Evolutionary conservation across 2,888 invertebrate genomes (phyloP).

Genomic region (Macaria liturata): DNA sequence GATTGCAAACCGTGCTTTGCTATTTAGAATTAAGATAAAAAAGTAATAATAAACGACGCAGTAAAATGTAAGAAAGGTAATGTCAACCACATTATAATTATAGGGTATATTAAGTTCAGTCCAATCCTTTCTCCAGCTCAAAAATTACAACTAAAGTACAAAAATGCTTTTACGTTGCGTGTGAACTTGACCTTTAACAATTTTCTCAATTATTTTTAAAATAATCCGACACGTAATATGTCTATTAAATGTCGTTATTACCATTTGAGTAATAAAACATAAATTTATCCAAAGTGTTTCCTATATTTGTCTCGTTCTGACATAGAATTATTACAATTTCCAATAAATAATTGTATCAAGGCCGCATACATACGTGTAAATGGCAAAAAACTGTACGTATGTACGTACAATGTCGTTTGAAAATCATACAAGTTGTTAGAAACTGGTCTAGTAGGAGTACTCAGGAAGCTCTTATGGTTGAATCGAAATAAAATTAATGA

Average conservation of each 20-base stretch:
- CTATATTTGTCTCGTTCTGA: conserved; percentile 51
- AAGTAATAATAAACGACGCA: too few relatives aligned
- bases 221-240: conserved; percentile 12
- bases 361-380: conserved; percentile 25
- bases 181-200: conserved; percentile 1
- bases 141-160: too few relatives aligned
- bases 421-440: conserved; percentile 31
- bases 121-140: too few relatives aligned
- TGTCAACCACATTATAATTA: too few relatives aligned
- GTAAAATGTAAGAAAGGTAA: too few relatives aligned
- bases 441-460: conserved; percentile 15
- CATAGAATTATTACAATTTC: conserved; percentile 22
- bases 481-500: background rate
- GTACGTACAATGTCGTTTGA: conserved; percentile 2
- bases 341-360: conserved; percentile 37
- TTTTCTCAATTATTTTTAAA: conserved; percentile 12
- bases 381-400: conserved; percentile 34
- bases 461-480: conserved; percentile 13
- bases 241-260: conserved; percentile 23
- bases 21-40: too few relatives aligned
- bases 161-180: background rate
- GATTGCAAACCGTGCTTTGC: too few relatives aligned
- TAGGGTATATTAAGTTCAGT: too few relatives aligned
- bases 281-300: conserved; percentile 50
- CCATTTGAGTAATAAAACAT: conserved; percentile 33